Conservation (phyloP, 2,888 invertebrate genomes). For the Coelopa pilipes region DNA sequence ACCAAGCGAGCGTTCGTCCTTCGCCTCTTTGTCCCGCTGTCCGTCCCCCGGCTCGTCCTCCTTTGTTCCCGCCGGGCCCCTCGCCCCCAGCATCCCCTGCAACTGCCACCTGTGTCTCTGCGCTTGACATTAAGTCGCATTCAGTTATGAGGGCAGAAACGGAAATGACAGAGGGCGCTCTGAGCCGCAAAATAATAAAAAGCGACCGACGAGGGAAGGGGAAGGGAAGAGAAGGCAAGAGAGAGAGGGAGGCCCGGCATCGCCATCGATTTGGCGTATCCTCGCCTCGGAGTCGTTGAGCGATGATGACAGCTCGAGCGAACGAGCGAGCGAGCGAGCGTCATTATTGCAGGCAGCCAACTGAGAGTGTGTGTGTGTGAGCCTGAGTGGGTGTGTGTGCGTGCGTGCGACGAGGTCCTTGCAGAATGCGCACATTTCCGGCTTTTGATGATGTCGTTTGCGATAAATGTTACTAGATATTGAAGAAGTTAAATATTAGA, state of each 20-base stretch:
- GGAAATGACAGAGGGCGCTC: too few relatives aligned
- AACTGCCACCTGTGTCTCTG: background rate
- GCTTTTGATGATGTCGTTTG: background rate
- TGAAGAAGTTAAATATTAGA: too few relatives aligned
- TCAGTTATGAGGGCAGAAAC: background rate
- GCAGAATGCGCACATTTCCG: constrained; percentile 10
- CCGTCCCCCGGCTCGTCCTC: too few relatives aligned
- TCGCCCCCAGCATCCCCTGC: background rate
- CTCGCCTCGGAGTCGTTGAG: background rate
- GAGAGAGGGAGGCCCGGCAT: background rate
- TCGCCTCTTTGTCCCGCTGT: too few relatives aligned
- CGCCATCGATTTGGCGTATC: background rate
- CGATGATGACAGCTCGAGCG: background rate
- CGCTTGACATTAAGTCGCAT: constrained; percentile 8
- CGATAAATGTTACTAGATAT: background rate
- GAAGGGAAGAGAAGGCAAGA: background rate
- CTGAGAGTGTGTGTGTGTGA: background rate
- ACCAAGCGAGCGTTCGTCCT: too few relatives aligned
- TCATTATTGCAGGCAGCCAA: background rate
- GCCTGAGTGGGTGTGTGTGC: background rate
- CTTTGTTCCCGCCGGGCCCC: too few relatives aligned
- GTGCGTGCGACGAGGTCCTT: background rate
- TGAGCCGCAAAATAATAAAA: too few relatives aligned
- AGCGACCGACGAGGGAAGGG: background rate
- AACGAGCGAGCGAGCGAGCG: background rate